phyloP scores from a whole-genome alignment of 1,140 invertebrate species.

The Ostrea edulis region DNA sequence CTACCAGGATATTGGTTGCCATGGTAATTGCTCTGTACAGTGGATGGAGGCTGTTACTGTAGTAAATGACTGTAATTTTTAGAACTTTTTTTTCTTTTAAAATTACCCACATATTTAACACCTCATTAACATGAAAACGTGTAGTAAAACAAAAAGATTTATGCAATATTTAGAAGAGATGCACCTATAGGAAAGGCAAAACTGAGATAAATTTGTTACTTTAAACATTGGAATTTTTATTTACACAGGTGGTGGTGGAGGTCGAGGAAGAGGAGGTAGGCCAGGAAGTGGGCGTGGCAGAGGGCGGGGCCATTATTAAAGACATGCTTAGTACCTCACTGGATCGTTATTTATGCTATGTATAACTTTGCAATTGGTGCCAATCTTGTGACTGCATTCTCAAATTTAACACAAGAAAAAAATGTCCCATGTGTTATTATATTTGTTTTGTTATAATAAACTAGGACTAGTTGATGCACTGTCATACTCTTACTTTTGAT shows the following conservation, averaged over 20 bases:
- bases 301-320: constrained; percentile 34
- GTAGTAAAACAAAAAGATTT: too few relatives aligned
- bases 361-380: background rate
- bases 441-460: background rate
- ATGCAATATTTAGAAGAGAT: too few relatives aligned
- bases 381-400: background rate
- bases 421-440: background rate
- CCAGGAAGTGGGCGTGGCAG: constrained; percentile 55
- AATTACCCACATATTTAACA: too few relatives aligned
- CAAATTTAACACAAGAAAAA: constrained; percentile 1
- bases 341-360: background rate
- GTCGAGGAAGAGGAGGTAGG: constrained; percentile 46
- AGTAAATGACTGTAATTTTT: too few relatives aligned
- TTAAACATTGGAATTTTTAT: background rate
- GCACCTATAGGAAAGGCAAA: too few relatives aligned
- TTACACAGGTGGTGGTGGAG: background rate
- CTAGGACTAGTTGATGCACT: background rate
- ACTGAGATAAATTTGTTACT: background rate
- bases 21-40: too few relatives aligned
- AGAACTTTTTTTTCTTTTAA: too few relatives aligned
- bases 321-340: background rate
- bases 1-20: too few relatives aligned
- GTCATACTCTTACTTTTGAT: too few relatives aligned
- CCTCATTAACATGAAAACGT: too few relatives aligned
- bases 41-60: too few relatives aligned